phyloP scores from a whole-genome alignment of 1,140 invertebrate genomes.

The Leptopilina clavipes region DNA sequence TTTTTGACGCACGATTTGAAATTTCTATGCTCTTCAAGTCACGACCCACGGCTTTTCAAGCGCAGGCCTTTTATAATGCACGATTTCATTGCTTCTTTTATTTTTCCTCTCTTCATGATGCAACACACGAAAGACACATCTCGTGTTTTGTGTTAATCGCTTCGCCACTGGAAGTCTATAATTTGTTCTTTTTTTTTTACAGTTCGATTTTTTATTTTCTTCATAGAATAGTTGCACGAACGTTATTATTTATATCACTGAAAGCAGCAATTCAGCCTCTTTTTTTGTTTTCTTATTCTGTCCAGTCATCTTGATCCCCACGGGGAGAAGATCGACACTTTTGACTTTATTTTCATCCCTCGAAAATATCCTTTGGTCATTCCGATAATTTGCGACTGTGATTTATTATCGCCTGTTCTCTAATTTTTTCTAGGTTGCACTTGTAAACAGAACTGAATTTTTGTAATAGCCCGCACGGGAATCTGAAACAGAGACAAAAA shows the following conservation, averaged over 20 bases:
- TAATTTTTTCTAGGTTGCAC: slow-evolving; percentile 83
- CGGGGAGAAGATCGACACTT: too few relatives aligned
- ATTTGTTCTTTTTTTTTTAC: not conserved
- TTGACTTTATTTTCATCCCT: not conserved
- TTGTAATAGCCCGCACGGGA: slow-evolving; percentile 85
- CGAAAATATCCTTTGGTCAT: not conserved
- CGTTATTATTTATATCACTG: slow-evolving; percentile 8
- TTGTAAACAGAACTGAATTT: slow-evolving; percentile 88
- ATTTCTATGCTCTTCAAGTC: not conserved
- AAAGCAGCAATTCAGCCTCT: not conserved
- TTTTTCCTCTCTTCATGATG: not conserved
- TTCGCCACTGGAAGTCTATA: not conserved
- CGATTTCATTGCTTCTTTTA: not conserved
- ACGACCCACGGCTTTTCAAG: not conserved
- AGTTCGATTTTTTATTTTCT: not conserved
- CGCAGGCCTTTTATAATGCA: not conserved
- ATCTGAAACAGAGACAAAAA: slow-evolving; percentile 71
- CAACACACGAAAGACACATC: not conserved
- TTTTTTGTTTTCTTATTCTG: not conserved
- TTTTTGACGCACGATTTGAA: not conserved
- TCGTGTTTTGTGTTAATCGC: not conserved
- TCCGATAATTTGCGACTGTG: not conserved
- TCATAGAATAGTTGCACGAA: slow-evolving; percentile 11
- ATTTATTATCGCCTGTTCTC: slow-evolving; percentile 57
- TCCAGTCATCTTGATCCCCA: too few relatives aligned